Evolutionary conservation across 2,797 vertebrate species (phyloP).

Genomic region (Pangasius larnaudii): DNA sequence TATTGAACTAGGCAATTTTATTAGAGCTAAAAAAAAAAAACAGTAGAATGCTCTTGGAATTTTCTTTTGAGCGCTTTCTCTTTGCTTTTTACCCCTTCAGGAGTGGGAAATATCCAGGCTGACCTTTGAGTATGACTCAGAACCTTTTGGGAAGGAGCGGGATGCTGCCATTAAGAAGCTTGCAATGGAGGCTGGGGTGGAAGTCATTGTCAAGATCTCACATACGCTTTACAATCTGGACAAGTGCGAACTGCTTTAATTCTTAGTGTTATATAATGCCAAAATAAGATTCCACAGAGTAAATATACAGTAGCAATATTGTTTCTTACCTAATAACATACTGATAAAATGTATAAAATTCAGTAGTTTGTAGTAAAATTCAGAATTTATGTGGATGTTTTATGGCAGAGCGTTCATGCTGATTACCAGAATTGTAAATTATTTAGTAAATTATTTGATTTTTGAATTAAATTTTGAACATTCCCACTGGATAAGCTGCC

Average conservation of each 20-base stretch:
- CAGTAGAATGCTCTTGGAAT: background rate
- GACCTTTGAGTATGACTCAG: conserved; percentile 80
- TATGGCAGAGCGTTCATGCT: background rate
- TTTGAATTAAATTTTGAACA: background rate
- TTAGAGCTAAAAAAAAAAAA: background rate
- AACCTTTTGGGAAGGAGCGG: conserved; percentile 81
- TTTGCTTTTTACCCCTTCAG: conserved; percentile 51
- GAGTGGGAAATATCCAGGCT: conserved; percentile 82
- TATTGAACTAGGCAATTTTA: background rate
- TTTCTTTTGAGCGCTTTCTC: background rate
- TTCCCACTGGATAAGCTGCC: background rate
- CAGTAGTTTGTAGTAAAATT: background rate
- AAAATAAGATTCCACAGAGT: background rate
- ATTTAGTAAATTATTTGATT: background rate
- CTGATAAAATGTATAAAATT: background rate
- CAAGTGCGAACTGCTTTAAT: conserved; percentile 66
- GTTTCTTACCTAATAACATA: background rate
- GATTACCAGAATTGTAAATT: background rate
- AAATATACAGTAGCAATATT: background rate
- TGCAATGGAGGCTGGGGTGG: conserved; percentile 79
- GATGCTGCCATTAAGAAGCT: conserved; percentile 83
- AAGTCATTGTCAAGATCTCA: conserved; percentile 79
- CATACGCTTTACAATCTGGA: conserved; percentile 83
- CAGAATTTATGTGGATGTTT: background rate
- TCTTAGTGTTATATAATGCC: background rate